Evolutionary conservation across 2,113 vertebrate species (phyloP), one percentile per base, ranked within the genome.

Genomic region (Seriola rivoliana): DNA sequence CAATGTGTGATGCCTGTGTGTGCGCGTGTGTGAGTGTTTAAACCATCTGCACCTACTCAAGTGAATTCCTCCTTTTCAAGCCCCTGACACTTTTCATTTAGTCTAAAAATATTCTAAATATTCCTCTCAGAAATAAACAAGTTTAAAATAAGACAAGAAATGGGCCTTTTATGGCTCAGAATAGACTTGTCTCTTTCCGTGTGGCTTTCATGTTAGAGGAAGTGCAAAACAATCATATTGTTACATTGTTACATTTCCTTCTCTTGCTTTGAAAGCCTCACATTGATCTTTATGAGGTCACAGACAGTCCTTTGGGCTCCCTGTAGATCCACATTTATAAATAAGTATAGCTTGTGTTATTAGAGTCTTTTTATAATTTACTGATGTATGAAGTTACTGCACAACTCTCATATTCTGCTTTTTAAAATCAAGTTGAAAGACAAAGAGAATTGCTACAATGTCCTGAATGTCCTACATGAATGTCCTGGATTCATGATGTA

Each of bases 211-310:
- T 96, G 94, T 95, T 68, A 70, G 82, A 94, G 93, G 95, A 95
- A 95, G 94, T 88, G 67, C 88, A 83, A 90, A 95, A 95, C 95
- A 95, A 95, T 95, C 91, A 93, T 94, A 95, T 96, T 95, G 95
- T 95, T 96, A 86, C 94, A 95, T 96, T 96, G 95, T 95, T 95
- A 95, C 95, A 95, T 95, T 95, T 96, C 95, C 94, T 92, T 73
- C 64, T 89, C 94, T 92, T 19, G 89, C 93, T 94, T 90, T 93
- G 95, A 95, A 94, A 93, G 90, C 80, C 82, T 91, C 87, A 91
- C 91, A 92, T 94, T 95, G 93, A 93, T 94, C 93, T 90, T 93
- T 93, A 93, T 93, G 92, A 94, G 94, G 93, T 93, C 94, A 95
- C 77, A 84, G 29, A 78, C 84, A 78, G 86, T 86, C 69, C 58